Evolutionary conservation across 2,113 vertebrate species (phyloP).

Genomic region (Chloroceryle aenea): DNA sequence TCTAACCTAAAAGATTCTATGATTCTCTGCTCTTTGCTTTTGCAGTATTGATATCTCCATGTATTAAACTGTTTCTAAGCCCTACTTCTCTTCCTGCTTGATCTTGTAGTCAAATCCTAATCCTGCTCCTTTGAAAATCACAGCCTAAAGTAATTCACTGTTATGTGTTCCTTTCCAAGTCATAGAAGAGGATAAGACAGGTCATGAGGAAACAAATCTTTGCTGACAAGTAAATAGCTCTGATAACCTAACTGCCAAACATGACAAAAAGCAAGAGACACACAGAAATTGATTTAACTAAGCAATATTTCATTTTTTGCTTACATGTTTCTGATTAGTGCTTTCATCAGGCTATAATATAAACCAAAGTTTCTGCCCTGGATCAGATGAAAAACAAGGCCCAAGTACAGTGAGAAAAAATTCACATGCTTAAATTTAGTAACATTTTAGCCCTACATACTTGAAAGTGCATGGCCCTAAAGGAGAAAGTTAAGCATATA

Average conservation of each 20-base stretch:
- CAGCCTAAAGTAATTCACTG: background rate
- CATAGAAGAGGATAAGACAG: background rate
- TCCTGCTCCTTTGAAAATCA: background rate
- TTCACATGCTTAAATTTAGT: background rate
- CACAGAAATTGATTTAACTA: background rate
- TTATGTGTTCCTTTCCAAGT: background rate
- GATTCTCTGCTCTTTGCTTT: background rate
- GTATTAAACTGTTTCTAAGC: background rate
- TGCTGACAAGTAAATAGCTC: background rate
- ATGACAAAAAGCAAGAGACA: background rate
- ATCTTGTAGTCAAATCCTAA: background rate
- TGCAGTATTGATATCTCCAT: background rate
- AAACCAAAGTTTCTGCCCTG: background rate
- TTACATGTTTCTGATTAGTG: background rate
- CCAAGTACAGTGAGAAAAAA: background rate
- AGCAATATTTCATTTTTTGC: background rate
- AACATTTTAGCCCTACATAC: background rate
- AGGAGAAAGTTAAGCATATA: background rate
- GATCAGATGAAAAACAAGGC: background rate
- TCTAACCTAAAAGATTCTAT: background rate
- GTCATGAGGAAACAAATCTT: conserved; percentile 3
- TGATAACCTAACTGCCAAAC: background rate
- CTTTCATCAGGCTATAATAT: background rate
- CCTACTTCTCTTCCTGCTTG: background rate
- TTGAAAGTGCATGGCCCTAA: background rate